Evolutionary conservation across 2,113 vertebrate genomes (phyloP), one percentile per base, ranked within the genome.

Genomic region (Mellivora capensis): DNA sequence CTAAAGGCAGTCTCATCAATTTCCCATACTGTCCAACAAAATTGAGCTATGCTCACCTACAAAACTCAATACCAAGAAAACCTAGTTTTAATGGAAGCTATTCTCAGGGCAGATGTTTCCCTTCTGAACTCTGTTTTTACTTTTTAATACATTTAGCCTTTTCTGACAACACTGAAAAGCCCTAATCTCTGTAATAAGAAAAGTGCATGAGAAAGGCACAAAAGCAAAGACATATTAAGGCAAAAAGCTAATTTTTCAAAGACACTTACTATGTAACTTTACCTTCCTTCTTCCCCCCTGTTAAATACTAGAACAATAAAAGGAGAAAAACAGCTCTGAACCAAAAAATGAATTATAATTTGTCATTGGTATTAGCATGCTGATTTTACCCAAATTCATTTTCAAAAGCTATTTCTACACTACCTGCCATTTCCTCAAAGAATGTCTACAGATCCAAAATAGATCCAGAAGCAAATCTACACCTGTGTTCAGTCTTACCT

Each of bases 341-440:
- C 81, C 81, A 21, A 96, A 96, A 90, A 93, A 67, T 80, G 94
- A 97, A 90, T 96, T 96, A 31, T 34, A 91, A 95, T 71, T 97
- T 96, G 71, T 42, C 39, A 88, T 7, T 96, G 87, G 62, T 47
- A 80, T 80, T 79, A 77, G 69, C 49, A 59, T 77, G 23, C 62
- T 95, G 61, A 96, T 6, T 98, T 97, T 90, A 95, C 54, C 96
- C 42, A 95, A 83, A 42, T 90, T 97, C 84, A 82, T 96, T 97
- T 92, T 81, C 39, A 94, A 95, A 85, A 96, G 72, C 52, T 96
- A 42, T 94, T 96, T 90, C 83, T 91, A 80, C 3, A 96, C 62
- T 52, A 92, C 61, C 74, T 97, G 47, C 23, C 12, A 93, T 92
- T 90, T 94, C 74, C 76, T 96, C 77, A 15, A 64, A 93, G 85